phyloP scores from a whole-genome alignment of 2,888 invertebrate genomes.

The Anoncus sp. region DNA sequence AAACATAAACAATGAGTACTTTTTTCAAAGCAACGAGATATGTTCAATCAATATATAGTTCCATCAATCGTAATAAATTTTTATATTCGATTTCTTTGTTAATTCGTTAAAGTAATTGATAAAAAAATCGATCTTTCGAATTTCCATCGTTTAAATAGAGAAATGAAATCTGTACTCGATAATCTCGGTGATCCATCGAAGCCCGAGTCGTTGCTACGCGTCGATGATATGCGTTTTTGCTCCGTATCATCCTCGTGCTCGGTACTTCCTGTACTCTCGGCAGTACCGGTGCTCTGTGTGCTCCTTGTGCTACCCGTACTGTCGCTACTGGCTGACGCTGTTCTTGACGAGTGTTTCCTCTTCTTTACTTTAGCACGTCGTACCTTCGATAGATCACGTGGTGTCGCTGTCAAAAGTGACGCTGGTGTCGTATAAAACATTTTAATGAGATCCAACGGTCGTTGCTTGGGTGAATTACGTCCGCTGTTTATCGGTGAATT shows the following conservation, averaged over 20 bases:
- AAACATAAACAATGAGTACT: too few species aligned
- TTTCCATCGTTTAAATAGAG: background rate
- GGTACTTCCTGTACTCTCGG: conserved; percentile 79
- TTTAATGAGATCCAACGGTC: conserved; percentile 79
- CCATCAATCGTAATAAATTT: too few species aligned
- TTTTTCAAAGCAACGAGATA: too few species aligned
- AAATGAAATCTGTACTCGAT: conserved; percentile 77
- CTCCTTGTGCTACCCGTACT: conserved; percentile 80
- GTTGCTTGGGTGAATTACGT: conserved; percentile 74
- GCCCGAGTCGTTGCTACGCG: conserved; percentile 93
- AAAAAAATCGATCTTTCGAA: conserved; percentile 30
- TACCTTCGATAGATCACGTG: conserved; percentile 80
- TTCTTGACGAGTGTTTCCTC: conserved; percentile 76
- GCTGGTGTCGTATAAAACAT: conserved; percentile 81
- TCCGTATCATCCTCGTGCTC: conserved; percentile 83
- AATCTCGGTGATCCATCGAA: conserved; percentile 86
- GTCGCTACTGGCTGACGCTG: conserved; percentile 78
- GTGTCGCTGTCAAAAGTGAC: conserved; percentile 79
- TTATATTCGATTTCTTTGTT: too few species aligned
- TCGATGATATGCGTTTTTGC: conserved; percentile 87
- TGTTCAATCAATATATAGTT: too few species aligned
- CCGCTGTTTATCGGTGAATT: conserved; percentile 69
- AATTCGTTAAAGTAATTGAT: background rate
- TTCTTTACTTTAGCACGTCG: conserved; percentile 79
- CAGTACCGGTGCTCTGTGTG: conserved; percentile 74